Base-by-base conservation (phyloP, 2,113 vertebrate species). In the Petrocephalus zakoni region DNA sequence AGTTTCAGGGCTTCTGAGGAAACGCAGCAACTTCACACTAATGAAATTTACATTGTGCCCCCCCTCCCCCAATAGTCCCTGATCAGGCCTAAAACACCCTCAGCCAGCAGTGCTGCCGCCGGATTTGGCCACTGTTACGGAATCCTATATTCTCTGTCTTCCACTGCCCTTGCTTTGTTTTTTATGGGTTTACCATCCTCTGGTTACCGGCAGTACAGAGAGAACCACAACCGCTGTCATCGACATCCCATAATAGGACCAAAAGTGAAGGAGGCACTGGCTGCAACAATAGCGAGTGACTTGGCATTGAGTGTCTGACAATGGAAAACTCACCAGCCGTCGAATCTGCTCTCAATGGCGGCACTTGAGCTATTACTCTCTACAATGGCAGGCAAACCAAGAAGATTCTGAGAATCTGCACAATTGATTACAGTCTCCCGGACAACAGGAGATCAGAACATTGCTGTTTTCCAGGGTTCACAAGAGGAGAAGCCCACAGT, bases 391-490 rank as follows among this genome's bases (percentile, higher is more conserved):
- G 82, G 11, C 46, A 52, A 51, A 52, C 82, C 82, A 84, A 86
- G 25, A 22, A 22, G n/a, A n/a, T 51, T 22, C 1, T 6, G 7
- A 85, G 25, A 86, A 86, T 86, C 52, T 34, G 84, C 84, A 86
- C 29, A 86, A 86, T 37, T 55, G 52, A 55, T 86, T 34, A 25
- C 52, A 25, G 84, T 86, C 15, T 52, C 84, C 84, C 29, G 29
- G 84, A 86, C 84, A 86, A 86, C 84, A 37, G 25, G 47, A 75
- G 15, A 75, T 75, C 72, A 75, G 25, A 68, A 68, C 61, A 68
- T 37, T 4, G 4, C 6, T 6, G 29, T 75, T 42, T 75, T 75
- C 72, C 72, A 29, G 72, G 29, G n/a, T 47, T 87, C 34, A 64
- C 37, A 4, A 42, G 17, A 47, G 56, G 86, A 58, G 21, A 37